phyloP scores from a whole-genome alignment of 2,888 invertebrate genomes.

The Standfussiana lucernea region DNA sequence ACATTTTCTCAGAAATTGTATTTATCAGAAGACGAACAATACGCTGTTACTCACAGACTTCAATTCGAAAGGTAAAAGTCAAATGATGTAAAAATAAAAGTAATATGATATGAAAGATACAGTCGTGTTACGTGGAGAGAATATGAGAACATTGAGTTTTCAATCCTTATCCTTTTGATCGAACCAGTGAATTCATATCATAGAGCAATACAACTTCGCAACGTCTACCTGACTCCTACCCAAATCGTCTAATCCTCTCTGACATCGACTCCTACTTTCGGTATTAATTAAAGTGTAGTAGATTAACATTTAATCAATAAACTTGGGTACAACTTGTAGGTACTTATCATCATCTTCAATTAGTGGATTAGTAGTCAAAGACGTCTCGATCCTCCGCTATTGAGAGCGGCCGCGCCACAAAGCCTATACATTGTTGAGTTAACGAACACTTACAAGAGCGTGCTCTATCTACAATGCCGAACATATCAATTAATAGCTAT shows the following conservation, averaged over 20 bases:
- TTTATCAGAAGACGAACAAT: slow-evolving; percentile 51
- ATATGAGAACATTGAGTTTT: slow-evolving; percentile 38
- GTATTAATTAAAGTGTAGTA: slow-evolving; percentile 51
- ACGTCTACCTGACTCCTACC: slow-evolving; percentile 1
- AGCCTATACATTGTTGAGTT: slow-evolving; percentile 65
- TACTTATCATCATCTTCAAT: slow-evolving; percentile 66
- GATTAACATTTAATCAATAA: slow-evolving; percentile 62
- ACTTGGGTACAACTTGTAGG: slow-evolving; percentile 48
- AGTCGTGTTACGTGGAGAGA: slow-evolving; percentile 11
- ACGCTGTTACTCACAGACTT: slow-evolving; percentile 33
- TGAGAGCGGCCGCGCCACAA: slow-evolving; percentile 52
- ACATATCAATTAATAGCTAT: slow-evolving; percentile 66
- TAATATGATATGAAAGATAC: slow-evolving; percentile 26
- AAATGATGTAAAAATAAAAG: slow-evolving; percentile 42
- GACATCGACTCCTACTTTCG: slow-evolving; percentile 30
- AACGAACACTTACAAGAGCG: slow-evolving; percentile 72
- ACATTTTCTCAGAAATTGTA: slow-evolving; percentile 48
- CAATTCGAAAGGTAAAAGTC: slow-evolving; percentile 45
- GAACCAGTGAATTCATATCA: slow-evolving; percentile 21
- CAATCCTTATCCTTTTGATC: slow-evolving; percentile 20
- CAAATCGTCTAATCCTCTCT: slow-evolving; percentile 12
- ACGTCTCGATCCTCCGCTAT: slow-evolving; percentile 51
- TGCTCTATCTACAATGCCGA: slow-evolving; percentile 75
- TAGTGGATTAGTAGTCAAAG: slow-evolving; percentile 63
- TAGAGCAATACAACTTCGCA: slow-evolving; percentile 19